Base-by-base conservation (phyloP, 2,888 invertebrate species). In the Cryptocephalus moraei region DNA sequence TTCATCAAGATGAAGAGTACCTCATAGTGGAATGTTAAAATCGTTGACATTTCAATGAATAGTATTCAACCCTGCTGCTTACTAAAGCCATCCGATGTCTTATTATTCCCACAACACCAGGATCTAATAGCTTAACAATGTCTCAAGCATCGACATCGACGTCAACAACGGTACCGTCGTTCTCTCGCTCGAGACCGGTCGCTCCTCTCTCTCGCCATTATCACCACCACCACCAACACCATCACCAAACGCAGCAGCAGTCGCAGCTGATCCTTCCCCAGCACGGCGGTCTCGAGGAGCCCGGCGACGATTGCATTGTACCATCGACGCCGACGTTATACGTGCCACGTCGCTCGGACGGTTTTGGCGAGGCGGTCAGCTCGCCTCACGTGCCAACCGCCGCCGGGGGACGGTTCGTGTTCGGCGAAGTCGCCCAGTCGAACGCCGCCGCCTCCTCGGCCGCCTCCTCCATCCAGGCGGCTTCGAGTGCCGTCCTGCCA, bases 341-440 rank as follows among this genome's bases (percentile, higher is more conserved):
- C 63, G 84, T 87, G 40, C 89, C 91, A 4, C 74, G 88, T 49
- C 76, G 91, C 50, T 82, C 79, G 50, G 91, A 92, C 67, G 91
- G 90, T 45, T 91, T 91, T 72, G 89, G 91, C 36, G 91, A 92
- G 67, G 91, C 91, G 40, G 88, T 93, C 34, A 91, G 91, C 66
- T 94, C 93, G 0, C 93, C 93, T 6, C 82, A 86, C 71, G 82
- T 85, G 32, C 80, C 80, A 4, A 70, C 71, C 48, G 70, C 80
- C 4, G 70, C 71, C 48, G 70, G 70, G 52, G 77, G 79, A 44
- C 74, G 82, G 55, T 85, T 84, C 61, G 80, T 77, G 12, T 83
- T 82, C 61, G 77, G 77, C 47, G 83, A 82, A 6, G 22, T 6
- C 6, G 22, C 22, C 22, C 22, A 22, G 22, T 22, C 22, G 22